A percentile compares a stretch with the other conserved stretches of the same genome.
Evolutionary conservation across 1,140 invertebrate species (phyloP).

Genomic region (Periplaneta americana): DNA sequence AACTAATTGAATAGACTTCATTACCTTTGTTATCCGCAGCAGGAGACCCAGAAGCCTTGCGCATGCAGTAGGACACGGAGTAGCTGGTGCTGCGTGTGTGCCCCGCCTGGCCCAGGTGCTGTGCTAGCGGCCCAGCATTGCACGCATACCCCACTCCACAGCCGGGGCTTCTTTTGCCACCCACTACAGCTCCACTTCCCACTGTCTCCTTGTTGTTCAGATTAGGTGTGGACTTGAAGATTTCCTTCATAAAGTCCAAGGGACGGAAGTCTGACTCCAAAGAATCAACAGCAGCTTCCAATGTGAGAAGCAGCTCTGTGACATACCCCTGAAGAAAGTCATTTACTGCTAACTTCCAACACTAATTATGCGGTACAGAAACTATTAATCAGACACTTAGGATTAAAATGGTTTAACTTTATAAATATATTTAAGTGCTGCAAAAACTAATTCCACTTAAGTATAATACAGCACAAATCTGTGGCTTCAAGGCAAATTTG

Average conservation of each 20-base stretch:
- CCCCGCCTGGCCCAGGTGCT: slow-evolving; percentile 48
- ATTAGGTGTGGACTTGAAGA: slow-evolving; percentile 94
- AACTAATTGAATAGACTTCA: no score
- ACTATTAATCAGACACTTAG: no score
- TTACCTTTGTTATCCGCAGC: slow-evolving; percentile 37
- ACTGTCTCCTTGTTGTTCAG: slow-evolving; percentile 79
- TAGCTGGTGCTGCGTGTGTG: slow-evolving; percentile 89
- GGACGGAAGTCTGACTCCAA: slow-evolving; percentile 79
- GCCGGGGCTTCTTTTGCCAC: slow-evolving; percentile 51
- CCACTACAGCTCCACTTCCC: slow-evolving; percentile 39
- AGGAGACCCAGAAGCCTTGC: slow-evolving; percentile 57
- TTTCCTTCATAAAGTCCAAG: slow-evolving; percentile 84
- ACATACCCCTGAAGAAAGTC: slow-evolving; percentile 70
- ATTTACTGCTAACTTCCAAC: not conserved
- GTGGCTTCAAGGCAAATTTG: no score
- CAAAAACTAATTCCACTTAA: no score
- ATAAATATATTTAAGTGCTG: no score
- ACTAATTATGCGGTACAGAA: no score
- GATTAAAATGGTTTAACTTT: no score
- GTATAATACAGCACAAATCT: no score
- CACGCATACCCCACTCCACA: slow-evolving; percentile 2
- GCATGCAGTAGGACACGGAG: slow-evolving; percentile 78
- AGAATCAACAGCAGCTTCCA: slow-evolving; percentile 92
- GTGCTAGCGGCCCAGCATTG: slow-evolving; percentile 33
- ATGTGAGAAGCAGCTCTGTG: slow-evolving; percentile 90